Base-by-base conservation (phyloP, 1,140 invertebrate genomes). In the Aphis gossypii region DNA sequence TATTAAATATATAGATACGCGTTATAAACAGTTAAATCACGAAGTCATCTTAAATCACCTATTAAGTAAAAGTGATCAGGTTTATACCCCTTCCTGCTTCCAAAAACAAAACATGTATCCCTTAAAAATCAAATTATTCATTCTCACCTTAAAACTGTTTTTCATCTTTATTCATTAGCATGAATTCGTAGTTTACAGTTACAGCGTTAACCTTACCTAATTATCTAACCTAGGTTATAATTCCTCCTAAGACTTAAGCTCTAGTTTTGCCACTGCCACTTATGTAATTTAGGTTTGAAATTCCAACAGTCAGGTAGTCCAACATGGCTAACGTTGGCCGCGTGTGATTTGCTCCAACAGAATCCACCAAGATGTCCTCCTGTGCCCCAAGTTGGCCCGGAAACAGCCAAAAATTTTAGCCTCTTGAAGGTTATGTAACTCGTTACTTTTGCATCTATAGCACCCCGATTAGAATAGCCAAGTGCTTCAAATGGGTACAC, bases 231-330 rank as follows among this genome's bases (percentile, higher is more conserved):
- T 68, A 3, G 8, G 25, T 30, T 30, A 30, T 30, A 8, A 11
- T 20, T 51, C 9, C 25, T 25, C 30, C 30, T 0, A 35, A n/a
- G 14, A 76, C n/a, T 76, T 76, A 18, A 76, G 14, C 11, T 76
- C 60, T 76, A 76, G 14, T 76, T 76, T n/a, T n/a, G 0, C 60
- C 60, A 76, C 30, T 35, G 48, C 90, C 90, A 92, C 4, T 38
- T 30, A 30, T 83, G 92, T 14, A 38, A 86, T 41, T 46, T 38
- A 6, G 92, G 92, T 41, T 83, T 83, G 38, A 93, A 93, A 56
- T 56, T 38, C 92, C 82, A 93, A 93, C 92, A 93, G 48, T 84
- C 92, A 3, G 92, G 92, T 35, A 84, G 82, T 93, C 92, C 92
- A 14, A 44, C 11, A 7, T 93, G 92, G 6, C 82, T 93, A 18